Conservation (phyloP, 1,140 invertebrate species). For the Drosophila mayri region DNA sequence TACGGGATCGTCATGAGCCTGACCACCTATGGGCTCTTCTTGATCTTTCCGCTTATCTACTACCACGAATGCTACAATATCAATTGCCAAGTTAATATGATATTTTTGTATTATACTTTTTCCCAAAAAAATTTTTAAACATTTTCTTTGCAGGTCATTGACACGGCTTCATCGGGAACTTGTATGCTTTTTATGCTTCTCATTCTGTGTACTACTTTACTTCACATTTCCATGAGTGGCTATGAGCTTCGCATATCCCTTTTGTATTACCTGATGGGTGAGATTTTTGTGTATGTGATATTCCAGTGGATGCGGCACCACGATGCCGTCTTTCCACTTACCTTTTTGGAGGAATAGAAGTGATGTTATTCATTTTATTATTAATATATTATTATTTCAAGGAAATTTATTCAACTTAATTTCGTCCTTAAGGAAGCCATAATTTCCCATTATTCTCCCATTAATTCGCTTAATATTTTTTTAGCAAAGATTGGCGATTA, state of each 20-base stretch:
- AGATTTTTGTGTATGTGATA: neutral
- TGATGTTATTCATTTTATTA: no score
- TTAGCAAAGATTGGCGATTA: conserved; percentile 14
- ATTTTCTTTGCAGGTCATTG: conserved; percentile 19
- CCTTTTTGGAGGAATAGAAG: neutral
- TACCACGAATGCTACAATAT: conserved; percentile 28
- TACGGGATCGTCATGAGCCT: conserved; percentile 39
- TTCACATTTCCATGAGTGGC: conserved; percentile 55
- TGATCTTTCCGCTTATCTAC: conserved; percentile 29
- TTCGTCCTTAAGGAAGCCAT: neutral
- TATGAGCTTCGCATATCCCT: conserved; percentile 56
- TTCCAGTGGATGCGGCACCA: conserved; percentile 8
- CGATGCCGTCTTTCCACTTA: conserved; percentile 27
- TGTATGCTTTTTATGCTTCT: conserved; percentile 8
- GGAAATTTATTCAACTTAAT: neutral
- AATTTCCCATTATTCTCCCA: neutral
- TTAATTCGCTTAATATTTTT: neutral
- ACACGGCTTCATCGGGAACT: conserved; percentile 22
- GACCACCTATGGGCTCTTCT: conserved; percentile 23
- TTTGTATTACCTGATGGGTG: conserved; percentile 10
- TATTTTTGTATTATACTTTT: accelerated
- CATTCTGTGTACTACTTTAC: conserved; percentile 5
- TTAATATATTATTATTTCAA: no score
- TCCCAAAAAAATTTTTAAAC: neutral
- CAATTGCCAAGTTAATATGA: conserved; percentile 8